Base-by-base conservation (phyloP, 2,113 vertebrate genomes). In the Callionymus lyra region DNA sequence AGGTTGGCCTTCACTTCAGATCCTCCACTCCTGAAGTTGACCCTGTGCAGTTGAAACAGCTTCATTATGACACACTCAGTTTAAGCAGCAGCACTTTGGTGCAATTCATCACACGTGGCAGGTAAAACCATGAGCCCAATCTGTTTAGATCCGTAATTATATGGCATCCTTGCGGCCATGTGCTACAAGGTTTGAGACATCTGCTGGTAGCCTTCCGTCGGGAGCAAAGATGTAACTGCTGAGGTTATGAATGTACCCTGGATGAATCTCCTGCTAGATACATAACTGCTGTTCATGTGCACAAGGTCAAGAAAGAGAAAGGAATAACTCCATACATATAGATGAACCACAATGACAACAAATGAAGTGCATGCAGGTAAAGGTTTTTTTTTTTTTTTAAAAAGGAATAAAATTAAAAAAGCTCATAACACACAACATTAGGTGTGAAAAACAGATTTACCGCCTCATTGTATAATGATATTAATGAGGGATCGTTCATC, bases 121-220 rank as follows among this genome's bases (percentile, higher is more conserved):
- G 70, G 59, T 80, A 70, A 68, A 73, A 72, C 75, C 68, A 61
- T 63, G 68, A 63, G 67, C 62, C 41, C 72, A 78, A 77, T 76
- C 76, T 82, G 78, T 77, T 77, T 79, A 71, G 68, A 66, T 61
- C 65, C 59, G 61, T 81, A 83, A 83, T 84, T 80, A 77, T 79
- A 62, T 56, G 42, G 50, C 63, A 47, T 64, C 63, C 50, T 62
- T 37, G 39, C 47, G 65, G 39, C 44, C 35, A 21, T 38, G 57
- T 38, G 48, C 44, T 34, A 50, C 15, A 3, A 57, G 57, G 49
- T 67, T 59, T 49, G 63, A 43, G 74, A 53, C 72, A 80, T 76
- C 79, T 79, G 74, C 57, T 72, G 6, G 19, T 10, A 52, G 47
- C 11, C 6, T 27, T 63, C 48, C 14, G 21, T 41, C 43, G 41